Base-by-base conservation (phyloP, 2,797 vertebrate species). In the Nyctalus aviator region DNA sequence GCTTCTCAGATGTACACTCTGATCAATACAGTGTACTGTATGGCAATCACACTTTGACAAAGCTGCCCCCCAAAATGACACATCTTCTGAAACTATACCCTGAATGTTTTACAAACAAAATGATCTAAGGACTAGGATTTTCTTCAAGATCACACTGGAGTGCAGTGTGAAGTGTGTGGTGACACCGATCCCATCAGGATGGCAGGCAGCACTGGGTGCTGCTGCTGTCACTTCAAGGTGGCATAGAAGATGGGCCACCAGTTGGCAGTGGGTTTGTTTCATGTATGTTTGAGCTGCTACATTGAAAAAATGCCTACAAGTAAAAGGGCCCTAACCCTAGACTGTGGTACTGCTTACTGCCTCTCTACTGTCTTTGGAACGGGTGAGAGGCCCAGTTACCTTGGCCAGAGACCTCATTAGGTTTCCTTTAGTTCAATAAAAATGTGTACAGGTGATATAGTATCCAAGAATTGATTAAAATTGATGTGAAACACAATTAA, bases 351-450 rank as follows among this genome's bases (percentile, higher is more conserved):
- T 30, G 44, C 11, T 25, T n/a, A 20, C 48, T 5, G 50, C 7
- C 27, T 23, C 2, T 3, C 53, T 84, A 81, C 64, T 91, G 83
- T 55, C 30, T 77, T 72, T 59, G 69, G n/a, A 88, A 37, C 23
- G 30, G 25, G 50, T 15, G 8, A 46, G 30, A 83, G 27, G 12
- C 27, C 53, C 82, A 12, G 20, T 32, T 30, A 27, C 25, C 11
- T 41, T 91, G 48, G 23, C 72, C 15, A 32, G 50, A 93, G 88
- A 91, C 13, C 25, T 90, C 44, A 83, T 30, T n/a, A 88, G 35
- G 21, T 82, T 92, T 95, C 55, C 84, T 83, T 90, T 69, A 35
- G 48, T 66, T 94, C 53, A 57, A 59, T 75, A 92, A 79, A 90
- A 86, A 66, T 66, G 15, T 41, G 21, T 44, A 2, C 8, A n/a